These are phyloP conservation scores for Peromyscus nudipes DNA, from an alignment of 2,797 vertebrate genomes.

Conservation along the genomic window DNA sequence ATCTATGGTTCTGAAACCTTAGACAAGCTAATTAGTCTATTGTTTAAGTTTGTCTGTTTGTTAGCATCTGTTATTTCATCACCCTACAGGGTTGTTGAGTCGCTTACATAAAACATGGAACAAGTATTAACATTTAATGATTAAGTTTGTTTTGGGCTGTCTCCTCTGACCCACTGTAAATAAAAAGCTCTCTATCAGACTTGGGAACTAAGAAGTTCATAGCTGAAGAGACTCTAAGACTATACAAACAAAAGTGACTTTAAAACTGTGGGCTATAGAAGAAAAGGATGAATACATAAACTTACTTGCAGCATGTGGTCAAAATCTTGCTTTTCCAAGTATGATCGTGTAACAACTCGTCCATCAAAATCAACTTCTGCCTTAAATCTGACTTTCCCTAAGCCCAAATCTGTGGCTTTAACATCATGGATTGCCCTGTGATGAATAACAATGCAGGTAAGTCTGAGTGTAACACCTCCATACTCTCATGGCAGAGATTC, in stretches of 20 bases:
- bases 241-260: neutral
- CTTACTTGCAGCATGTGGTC: slow-evolving; percentile 96
- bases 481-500: neutral
- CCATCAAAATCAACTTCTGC: slow-evolving; percentile 99
- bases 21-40: neutral
- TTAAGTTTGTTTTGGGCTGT: slow-evolving; percentile 1
- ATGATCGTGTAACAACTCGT: slow-evolving; percentile 97
- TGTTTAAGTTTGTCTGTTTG: neutral
- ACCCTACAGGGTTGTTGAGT: neutral
- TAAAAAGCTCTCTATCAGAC: slow-evolving; percentile 25
- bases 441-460: slow-evolving; percentile 56
- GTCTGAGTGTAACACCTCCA: neutral
- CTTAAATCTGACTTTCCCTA: slow-evolving; percentile 99
- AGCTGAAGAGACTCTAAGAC: slow-evolving; percentile 47
- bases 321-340: slow-evolving; percentile 99
- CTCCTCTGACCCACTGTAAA: neutral
- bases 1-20: neutral
- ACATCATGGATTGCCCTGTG: slow-evolving; percentile 98
- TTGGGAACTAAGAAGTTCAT: slow-evolving; percentile 55
- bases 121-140: slow-evolving; percentile 13
- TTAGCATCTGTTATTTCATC: slow-evolving; percentile 48
- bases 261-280: slow-evolving; percentile 17
- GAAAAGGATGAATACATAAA: slow-evolving; percentile 68
- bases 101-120: neutral
- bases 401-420: slow-evolving; percentile 98